Evolutionary conservation across 2,888 invertebrate species (phyloP), one percentile per base, ranked within the genome.

Genomic region (Campoplex nolae): DNA sequence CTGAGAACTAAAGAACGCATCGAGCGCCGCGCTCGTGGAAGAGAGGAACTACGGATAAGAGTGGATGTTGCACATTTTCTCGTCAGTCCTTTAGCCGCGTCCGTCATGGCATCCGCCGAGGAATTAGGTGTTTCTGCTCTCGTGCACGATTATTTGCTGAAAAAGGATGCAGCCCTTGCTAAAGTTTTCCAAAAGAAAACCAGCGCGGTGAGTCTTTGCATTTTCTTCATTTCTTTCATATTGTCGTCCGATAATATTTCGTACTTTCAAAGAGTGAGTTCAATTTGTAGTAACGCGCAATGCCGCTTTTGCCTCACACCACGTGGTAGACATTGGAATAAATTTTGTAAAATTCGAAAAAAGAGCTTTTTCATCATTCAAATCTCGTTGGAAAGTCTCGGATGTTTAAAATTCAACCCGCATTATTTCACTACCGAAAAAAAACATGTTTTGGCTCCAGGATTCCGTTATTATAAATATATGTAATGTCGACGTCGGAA

Each of bases 151-250:
- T 96, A 96, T 95, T 94, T 98, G 84, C 93, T 95, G 84, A 96
- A 95, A 89, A 95, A 96, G 89, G 96, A 97, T 92, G 96, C 96
- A 93, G 95, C 95, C 8, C 92, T 97, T 48, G 97, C 97, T 0
- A 95, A 96, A 91, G 95, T 96, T 75, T 97, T 97, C 92, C 95
- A 96, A 91, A 96, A 96, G 91, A 97, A 97, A 95, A 96, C 96
- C 1, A 97, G 97, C 93, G 96, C 97, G 95, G 97, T 97, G 95
- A 96, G 97, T 96, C 88, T 75, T 73, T 81, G 28, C 23, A 28
- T 75, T 68, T 28, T n/a, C 32, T 65, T 56, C 32, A 51, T 58
- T 65, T 51, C 51, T 54, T 74, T 18, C 0, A 54, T 0, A 58
- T 48, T 23, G 11, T 45, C 70, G 73, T 8, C 7, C 54, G 51